phyloP scores from a whole-genome alignment of 2,113 vertebrate genomes.

The Argyrosomus japonicus region DNA sequence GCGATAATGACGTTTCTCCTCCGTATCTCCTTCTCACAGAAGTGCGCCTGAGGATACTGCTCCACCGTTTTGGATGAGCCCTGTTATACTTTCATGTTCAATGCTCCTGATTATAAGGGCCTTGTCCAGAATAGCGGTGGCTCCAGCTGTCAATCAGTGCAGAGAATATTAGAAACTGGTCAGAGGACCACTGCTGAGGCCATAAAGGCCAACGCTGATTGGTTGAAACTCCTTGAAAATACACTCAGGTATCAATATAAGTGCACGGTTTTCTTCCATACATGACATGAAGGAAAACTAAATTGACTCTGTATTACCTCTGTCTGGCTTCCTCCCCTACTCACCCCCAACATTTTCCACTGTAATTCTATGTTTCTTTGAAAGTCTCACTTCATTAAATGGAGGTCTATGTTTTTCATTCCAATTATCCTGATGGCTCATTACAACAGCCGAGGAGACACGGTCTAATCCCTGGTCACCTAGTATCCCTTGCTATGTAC shows the following conservation, averaged over 20 bases:
- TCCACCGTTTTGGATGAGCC: constrained; percentile 60
- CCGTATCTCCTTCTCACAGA: constrained; percentile 72
- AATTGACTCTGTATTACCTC: constrained; percentile 45
- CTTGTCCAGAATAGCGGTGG: constrained; percentile 36
- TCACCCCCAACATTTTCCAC: constrained; percentile 38
- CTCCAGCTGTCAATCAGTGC: constrained; percentile 45
- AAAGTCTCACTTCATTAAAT: constrained; percentile 77
- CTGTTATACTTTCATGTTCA: constrained; percentile 65
- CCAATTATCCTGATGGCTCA: constrained; percentile 82
- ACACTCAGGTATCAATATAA: constrained; percentile 17
- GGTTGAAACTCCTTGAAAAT: constrained; percentile 40
- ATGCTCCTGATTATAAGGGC: constrained; percentile 54
- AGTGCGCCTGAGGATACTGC: constrained; percentile 55
- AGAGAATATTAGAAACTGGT: constrained; percentile 24
- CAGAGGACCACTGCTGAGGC: constrained; percentile 26
- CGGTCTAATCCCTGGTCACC: constrained; percentile 69
- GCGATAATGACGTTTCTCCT: constrained; percentile 69
- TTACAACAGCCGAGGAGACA: constrained; percentile 72
- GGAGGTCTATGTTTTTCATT: constrained; percentile 67
- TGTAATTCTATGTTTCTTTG: constrained; percentile 54
- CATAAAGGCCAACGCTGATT: constrained; percentile 41
- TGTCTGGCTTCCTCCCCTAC: constrained; percentile 26
- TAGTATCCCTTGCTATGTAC: constrained; percentile 34
- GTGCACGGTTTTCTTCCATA: not conserved
- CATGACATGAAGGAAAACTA: constrained; percentile 28